phyloP scores from a whole-genome alignment of 2,888 invertebrate species.

The Trimorus sp. region DNA sequence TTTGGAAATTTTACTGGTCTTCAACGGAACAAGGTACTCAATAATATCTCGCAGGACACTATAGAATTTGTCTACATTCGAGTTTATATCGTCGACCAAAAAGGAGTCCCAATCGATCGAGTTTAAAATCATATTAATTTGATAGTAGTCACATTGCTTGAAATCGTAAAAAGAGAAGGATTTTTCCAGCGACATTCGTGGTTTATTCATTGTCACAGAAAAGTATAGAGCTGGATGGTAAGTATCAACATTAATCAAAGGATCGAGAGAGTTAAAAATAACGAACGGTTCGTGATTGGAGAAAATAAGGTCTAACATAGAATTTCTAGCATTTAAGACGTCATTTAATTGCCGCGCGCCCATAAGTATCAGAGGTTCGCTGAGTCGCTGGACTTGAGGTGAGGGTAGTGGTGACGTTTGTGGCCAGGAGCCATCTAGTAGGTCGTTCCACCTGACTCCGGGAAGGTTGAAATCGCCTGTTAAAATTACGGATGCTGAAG shows the following conservation, averaged over 20 bases:
- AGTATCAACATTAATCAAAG: neutral
- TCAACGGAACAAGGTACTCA: neutral
- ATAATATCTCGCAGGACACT: neutral
- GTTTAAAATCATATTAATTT: too few relatives aligned
- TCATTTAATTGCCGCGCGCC: neutral
- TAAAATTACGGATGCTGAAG: neutral
- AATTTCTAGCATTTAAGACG: neutral
- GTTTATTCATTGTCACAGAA: too few relatives aligned
- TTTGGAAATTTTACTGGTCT: neutral
- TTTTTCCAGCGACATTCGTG: too few relatives aligned
- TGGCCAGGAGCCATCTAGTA: neutral
- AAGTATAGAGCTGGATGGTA: neutral
- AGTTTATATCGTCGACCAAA: neutral
- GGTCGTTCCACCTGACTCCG: conserved; percentile 1
- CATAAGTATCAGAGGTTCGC: neutral
- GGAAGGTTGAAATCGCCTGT: conserved; percentile 4
- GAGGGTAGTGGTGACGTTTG: neutral
- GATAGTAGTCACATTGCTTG: too few relatives aligned
- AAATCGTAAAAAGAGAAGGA: too few relatives aligned
- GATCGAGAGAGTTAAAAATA: neutral
- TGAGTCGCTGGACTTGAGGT: neutral
- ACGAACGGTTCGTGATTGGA: neutral
- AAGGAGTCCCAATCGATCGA: neutral
- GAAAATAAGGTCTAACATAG: neutral
- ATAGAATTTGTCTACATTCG: neutral